A percentile compares a stretch with the other conserved stretches of the same genome.
Evolutionary conservation across 1,140 invertebrate genomes (phyloP).

Genomic region (Aphelenchoides avenae): DNA sequence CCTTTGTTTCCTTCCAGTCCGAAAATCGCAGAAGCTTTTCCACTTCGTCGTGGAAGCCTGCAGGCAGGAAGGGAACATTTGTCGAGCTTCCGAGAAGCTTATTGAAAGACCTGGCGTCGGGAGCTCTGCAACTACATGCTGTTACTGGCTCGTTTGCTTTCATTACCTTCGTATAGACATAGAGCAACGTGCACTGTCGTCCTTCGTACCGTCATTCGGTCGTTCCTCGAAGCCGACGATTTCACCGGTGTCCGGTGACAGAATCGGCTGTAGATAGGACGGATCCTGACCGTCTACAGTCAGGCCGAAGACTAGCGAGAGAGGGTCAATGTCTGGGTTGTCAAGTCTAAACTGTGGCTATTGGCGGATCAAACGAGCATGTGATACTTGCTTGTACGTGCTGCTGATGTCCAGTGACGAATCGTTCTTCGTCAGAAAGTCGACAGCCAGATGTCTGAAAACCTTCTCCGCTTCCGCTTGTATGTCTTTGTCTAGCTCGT

Average conservation of each 20-base stretch:
- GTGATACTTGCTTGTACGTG: slow-evolving; percentile 22
- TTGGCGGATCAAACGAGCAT: slow-evolving; percentile 3
- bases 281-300: slow-evolving; percentile 3
- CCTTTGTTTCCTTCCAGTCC: slow-evolving; percentile 14
- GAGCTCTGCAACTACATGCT: slow-evolving; percentile 34
- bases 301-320: not conserved
- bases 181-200: slow-evolving; percentile 18
- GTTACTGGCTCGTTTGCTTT: not conserved
- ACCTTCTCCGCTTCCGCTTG: not conserved
- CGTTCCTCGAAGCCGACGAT: slow-evolving; percentile 38
- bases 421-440: slow-evolving; percentile 22
- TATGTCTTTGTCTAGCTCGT: not conserved
- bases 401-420: slow-evolving; percentile 39
- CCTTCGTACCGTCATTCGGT: slow-evolving; percentile 13
- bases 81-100: slow-evolving; percentile 31
- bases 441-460: slow-evolving; percentile 26
- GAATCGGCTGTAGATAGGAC: slow-evolving; percentile 35
- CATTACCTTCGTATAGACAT: slow-evolving; percentile 32
- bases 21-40: slow-evolving; percentile 34
- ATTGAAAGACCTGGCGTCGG: slow-evolving; percentile 35
- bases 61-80: slow-evolving; percentile 44
- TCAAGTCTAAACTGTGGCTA: not conserved
- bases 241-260: slow-evolving; percentile 33
- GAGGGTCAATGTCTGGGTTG: slow-evolving; percentile 13
- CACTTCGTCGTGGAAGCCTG: slow-evolving; percentile 36